Percentiles rank a stretch among this genome's conserved stretches.
Evolutionary conservation across 1,140 invertebrate species (phyloP).

Genomic region (Anadara kagoshimensis): DNA sequence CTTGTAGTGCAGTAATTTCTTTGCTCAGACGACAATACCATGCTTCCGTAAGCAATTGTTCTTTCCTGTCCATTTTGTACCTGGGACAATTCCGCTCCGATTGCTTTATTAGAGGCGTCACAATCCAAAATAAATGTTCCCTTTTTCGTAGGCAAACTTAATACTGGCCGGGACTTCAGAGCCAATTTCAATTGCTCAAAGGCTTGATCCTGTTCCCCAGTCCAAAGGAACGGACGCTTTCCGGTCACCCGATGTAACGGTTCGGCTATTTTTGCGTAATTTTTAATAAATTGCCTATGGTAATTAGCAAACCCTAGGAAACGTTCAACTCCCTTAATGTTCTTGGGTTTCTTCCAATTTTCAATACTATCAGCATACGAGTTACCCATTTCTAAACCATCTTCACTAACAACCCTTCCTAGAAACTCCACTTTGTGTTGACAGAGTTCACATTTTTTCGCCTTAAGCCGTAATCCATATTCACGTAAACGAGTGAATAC

Average conservation of each 20-base stretch:
- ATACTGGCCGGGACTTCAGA: neutral
- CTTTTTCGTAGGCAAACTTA: neutral
- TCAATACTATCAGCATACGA: no score
- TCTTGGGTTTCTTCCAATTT: slow-evolving; percentile 18
- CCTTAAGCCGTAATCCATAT: slow-evolving; percentile 13
- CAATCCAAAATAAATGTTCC: neutral
- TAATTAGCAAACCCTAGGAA: slow-evolving; percentile 22
- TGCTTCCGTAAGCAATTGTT: neutral
- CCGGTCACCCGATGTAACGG: slow-evolving; percentile 10
- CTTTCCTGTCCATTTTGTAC: neutral
- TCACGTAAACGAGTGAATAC: slow-evolving; percentile 8
- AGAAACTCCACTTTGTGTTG: no score
- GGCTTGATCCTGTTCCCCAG: neutral
- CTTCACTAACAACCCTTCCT: no score
- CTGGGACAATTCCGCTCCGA: neutral
- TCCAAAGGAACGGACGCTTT: no score
- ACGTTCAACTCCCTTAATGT: slow-evolving; percentile 11
- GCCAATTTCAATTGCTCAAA: neutral
- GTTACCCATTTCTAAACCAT: no score
- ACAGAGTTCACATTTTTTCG: slow-evolving; percentile 29
- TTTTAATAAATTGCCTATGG: slow-evolving; percentile 15
- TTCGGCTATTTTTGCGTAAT: slow-evolving; percentile 11
- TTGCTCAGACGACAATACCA: neutral
- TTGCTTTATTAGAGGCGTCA: neutral
- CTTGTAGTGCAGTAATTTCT: slow-evolving; percentile 9